Base-by-base conservation (phyloP, 1,140 invertebrate species). In the Cotesia vestalis region DNA sequence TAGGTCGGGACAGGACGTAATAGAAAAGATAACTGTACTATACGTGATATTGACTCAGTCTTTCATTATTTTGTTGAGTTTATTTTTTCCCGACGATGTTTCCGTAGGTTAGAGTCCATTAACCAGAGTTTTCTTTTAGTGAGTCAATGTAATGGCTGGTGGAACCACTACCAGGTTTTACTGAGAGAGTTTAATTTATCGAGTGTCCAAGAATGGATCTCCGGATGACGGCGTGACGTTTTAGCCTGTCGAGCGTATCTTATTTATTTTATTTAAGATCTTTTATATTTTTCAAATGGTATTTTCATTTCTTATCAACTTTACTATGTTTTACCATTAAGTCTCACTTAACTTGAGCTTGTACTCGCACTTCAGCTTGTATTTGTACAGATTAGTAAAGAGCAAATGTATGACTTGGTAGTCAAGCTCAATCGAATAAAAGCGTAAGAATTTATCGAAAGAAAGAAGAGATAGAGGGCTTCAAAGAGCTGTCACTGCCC, bases 181-280 rank as follows among this genome's bases (percentile, higher is more conserved):
- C 51, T 64, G 17, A 8, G 36, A 51, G 62, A 64, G 62, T 64
- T 64, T 38, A 64, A 64, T 64, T 64, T 64, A 64, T 64, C 40
- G 62, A 64, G 62, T 64, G 62, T 64, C 62, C 14, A 14, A 14
- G 14, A 64, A 64, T 36, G 62, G 62, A 64, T 38, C 40, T 27
- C 62, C 4, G 38, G 35, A 64, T 64, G 62, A 64, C 38, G 62
- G 46, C 62, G 46, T 17, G 62, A 6, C 11, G 40, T 38, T 27
- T 27, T 27, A 27, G 27, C 27, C 35, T 36, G 36, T 64, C 40
- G 20, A 51, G 8, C 62, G 62, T 64, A 36, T 51, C 62, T 64
- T 51, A 20, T 64, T 46, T 36, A 14, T 36, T 20, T 36, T 20
- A 51, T 64, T 64, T 51, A 46, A 46, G 11, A 46, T 2, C 11